phyloP scores from a whole-genome alignment of 2,888 invertebrate genomes.

The Mythimna loreyi region DNA sequence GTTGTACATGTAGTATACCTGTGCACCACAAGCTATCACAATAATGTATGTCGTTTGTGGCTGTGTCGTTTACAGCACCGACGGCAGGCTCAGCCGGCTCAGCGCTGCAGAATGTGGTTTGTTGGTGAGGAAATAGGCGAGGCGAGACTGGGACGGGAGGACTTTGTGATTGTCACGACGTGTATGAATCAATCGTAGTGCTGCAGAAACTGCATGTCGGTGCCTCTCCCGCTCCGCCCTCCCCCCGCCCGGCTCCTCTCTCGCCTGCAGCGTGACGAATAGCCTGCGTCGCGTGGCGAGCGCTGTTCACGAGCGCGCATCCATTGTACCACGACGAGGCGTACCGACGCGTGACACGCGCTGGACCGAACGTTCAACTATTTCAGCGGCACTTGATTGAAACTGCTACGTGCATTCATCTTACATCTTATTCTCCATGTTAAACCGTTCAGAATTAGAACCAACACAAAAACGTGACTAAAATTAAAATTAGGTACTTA shows the following conservation, averaged over 20 bases:
- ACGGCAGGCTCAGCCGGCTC: slow-evolving; percentile 1
- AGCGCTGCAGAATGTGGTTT: slow-evolving; percentile 27
- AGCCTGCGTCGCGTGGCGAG: slow-evolving; percentile 38
- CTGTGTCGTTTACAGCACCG: not conserved
- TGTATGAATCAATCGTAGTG: slow-evolving; percentile 40
- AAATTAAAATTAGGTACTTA: too few relatives aligned
- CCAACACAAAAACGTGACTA: too few relatives aligned
- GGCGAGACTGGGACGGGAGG: slow-evolving; percentile 3
- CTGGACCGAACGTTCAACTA: not conserved
- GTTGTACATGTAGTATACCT: not conserved
- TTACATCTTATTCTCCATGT: not conserved
- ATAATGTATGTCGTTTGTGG: not conserved
- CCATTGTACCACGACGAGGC: slow-evolving; percentile 24
- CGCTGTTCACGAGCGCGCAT: slow-evolving; percentile 22
- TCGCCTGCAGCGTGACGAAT: slow-evolving; percentile 33
- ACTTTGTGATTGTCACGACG: slow-evolving; percentile 33
- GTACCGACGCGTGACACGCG: slow-evolving; percentile 15
- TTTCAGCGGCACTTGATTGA: slow-evolving; percentile 10
- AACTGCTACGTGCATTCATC: not conserved
- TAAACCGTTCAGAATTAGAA: too few relatives aligned
- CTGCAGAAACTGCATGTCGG: slow-evolving; percentile 42
- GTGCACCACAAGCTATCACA: too few relatives aligned
- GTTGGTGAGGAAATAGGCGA: slow-evolving; percentile 34
- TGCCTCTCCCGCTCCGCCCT: not conserved
- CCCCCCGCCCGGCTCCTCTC: not conserved